These are phyloP conservation scores for Sebastes hubbsi DNA, from an alignment of 2,797 vertebrate genomes.

Conservation along the genomic window DNA sequence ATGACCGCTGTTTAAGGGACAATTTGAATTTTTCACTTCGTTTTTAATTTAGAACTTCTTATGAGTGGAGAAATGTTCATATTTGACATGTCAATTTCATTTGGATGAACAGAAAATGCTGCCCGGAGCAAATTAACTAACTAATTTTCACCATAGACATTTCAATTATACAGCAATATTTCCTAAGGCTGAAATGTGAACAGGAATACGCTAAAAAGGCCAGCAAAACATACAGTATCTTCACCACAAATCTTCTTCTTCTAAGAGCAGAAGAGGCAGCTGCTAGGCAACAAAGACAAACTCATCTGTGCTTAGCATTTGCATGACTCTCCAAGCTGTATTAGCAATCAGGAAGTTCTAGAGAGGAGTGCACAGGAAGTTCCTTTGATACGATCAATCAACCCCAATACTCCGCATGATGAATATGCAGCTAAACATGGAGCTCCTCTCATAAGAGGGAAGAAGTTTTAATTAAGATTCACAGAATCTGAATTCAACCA, in stretches of 20 bases:
- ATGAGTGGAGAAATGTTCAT: background rate
- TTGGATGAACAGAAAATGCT: background rate
- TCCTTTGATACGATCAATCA: constrained; percentile 70
- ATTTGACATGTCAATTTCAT: constrained; percentile 13
- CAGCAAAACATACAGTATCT: background rate
- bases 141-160: background rate
- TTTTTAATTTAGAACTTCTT: background rate
- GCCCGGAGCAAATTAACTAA: constrained; percentile 8
- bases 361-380: constrained; percentile 61
- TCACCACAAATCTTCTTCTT: constrained; percentile 19
- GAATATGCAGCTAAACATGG: constrained; percentile 64
- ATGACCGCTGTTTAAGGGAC: background rate
- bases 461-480: constrained; percentile 59
- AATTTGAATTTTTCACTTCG: background rate
- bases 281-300: constrained; percentile 62
- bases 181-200: constrained; percentile 5
- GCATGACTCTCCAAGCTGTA: constrained; percentile 40
- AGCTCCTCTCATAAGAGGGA: constrained; percentile 32
- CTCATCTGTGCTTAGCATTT: constrained; percentile 28
- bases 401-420: constrained; percentile 46
- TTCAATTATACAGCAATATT: constrained; percentile 18
- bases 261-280: constrained; percentile 41
- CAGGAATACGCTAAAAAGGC: background rate
- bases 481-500: constrained; percentile 42
- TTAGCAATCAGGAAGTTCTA: constrained; percentile 67